Evolutionary conservation across 2,113 vertebrate genomes (phyloP).

Genomic region (Calidris pygmaea): DNA sequence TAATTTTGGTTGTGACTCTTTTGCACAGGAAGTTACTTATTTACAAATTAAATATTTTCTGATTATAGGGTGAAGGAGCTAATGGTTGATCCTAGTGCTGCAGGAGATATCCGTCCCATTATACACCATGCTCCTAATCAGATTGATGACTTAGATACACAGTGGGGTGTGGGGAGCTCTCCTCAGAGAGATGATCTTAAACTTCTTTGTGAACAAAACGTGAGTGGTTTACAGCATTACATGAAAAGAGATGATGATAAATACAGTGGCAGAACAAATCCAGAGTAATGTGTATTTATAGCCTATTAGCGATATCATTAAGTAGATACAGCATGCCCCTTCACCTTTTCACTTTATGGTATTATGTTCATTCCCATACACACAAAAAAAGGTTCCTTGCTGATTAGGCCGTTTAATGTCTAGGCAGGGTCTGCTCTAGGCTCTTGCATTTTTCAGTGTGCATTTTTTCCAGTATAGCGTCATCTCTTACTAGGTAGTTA

Average conservation of each 20-base stretch:
- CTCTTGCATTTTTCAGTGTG: neutral
- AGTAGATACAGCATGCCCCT: neutral
- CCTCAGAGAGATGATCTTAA: conserved; percentile 98
- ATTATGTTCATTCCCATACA: neutral
- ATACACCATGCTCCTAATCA: conserved; percentile 83
- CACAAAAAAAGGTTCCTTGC: neutral
- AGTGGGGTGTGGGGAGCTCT: conserved; percentile 95
- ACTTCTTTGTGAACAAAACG: conserved; percentile 97
- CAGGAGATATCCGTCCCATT: conserved; percentile 79
- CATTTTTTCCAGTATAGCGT: neutral
- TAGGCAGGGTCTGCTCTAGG: neutral
- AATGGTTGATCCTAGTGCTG: conserved; percentile 70
- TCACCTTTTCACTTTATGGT: neutral
- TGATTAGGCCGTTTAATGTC: neutral
- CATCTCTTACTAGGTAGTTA: neutral
- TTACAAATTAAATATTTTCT: conserved; percentile 15
- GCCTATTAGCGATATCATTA: neutral
- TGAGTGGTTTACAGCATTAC: conserved; percentile 72
- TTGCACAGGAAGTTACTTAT: neutral
- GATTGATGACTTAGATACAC: conserved; percentile 91
- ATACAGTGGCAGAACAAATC: neutral
- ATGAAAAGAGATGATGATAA: neutral
- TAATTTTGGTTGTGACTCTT: neutral
- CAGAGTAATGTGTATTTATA: neutral
- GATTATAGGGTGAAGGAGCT: conserved; percentile 85